phyloP scores from a whole-genome alignment of 2,113 vertebrate species.

The Pteruthius melanotis region DNA sequence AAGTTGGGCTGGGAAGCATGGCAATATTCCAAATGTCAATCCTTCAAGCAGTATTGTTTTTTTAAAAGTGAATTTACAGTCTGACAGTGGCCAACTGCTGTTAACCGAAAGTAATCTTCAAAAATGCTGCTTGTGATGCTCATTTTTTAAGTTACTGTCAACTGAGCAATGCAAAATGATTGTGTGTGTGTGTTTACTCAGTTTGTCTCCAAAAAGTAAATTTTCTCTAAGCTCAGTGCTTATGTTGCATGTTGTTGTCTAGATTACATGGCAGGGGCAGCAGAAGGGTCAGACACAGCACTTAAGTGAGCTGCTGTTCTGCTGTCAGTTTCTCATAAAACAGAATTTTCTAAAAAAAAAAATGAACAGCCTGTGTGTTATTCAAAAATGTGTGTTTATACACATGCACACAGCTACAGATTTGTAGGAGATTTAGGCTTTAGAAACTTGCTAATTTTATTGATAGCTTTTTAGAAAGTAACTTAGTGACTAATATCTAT shows the following conservation, averaged over 20 bases:
- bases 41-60: background rate
- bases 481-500: background rate
- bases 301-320: background rate
- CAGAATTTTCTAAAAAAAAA: background rate
- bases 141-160: background rate
- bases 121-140: background rate
- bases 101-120: background rate
- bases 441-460: background rate
- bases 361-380: background rate
- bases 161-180: background rate
- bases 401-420: background rate
- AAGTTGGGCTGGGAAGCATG: background rate
- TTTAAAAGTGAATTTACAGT: background rate
- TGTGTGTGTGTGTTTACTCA: background rate
- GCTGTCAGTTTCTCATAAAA: background rate
- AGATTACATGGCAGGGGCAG: background rate
- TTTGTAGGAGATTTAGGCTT: background rate
- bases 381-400: background rate
- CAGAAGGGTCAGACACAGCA: background rate
- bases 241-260: background rate
- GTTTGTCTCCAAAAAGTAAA: constrained; percentile 30
- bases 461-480: background rate
- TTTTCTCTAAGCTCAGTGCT: background rate
- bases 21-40: background rate
- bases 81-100: background rate